Conservation (phyloP, 1,140 invertebrate species). For the Zaprionus gabonicus region DNA sequence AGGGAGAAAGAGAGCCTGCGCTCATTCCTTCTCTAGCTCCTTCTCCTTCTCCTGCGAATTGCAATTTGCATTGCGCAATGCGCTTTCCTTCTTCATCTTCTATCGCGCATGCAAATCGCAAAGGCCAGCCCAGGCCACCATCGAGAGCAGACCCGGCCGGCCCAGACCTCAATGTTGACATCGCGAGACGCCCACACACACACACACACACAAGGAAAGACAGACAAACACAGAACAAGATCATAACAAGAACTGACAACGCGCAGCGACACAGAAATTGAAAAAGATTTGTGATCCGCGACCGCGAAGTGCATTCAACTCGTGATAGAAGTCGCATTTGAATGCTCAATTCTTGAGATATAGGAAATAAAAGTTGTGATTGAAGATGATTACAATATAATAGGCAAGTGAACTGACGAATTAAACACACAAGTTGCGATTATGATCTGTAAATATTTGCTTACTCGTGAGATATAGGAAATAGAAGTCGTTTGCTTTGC, state of each 20-base stretch:
- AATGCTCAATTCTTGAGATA: constrained; percentile 11
- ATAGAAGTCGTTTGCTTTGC: background rate
- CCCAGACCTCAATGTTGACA: constrained; percentile 51
- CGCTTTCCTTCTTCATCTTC: constrained; percentile 45
- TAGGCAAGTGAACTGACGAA: background rate
- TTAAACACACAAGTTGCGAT: background rate
- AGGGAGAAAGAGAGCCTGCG: no score
- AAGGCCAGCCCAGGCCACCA: background rate
- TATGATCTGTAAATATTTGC: background rate
- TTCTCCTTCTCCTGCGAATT: no score
- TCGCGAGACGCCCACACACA: constrained; percentile 41
- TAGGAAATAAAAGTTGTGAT: constrained; percentile 2
- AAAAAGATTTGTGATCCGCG: constrained; percentile 23
- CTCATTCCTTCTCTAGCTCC: no score
- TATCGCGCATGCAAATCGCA: constrained; percentile 32
- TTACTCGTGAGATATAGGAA: background rate
- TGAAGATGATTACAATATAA: constrained; percentile 5
- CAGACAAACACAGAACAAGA: constrained; percentile 3
- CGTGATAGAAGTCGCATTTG: background rate
- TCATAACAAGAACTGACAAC: constrained; percentile 31
- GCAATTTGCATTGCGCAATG: constrained; percentile 66
- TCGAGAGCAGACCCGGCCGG: constrained; percentile 6
- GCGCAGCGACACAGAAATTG: constrained; percentile 18
- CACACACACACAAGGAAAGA: background rate
- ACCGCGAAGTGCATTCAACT: constrained; percentile 41